These are phyloP conservation scores for Macropis europaea DNA, from an alignment of 2,888 invertebrate species.

Conservation along the genomic window DNA sequence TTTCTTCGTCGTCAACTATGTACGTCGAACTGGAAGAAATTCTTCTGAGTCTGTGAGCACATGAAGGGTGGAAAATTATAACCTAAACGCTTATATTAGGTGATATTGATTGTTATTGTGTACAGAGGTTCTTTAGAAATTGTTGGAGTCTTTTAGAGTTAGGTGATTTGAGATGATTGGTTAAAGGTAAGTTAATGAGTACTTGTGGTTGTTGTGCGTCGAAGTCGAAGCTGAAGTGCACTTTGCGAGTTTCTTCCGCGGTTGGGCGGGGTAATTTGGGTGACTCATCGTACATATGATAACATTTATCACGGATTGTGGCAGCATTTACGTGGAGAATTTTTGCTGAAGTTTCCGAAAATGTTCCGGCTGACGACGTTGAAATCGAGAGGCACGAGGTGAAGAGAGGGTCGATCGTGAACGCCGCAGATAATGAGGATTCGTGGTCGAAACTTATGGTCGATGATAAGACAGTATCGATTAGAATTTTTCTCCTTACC, in stretches of 20 bases:
- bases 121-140: background rate
- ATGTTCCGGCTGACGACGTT: slow-evolving; percentile 13
- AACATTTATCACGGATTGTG: slow-evolving; percentile 47
- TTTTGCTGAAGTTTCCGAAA: slow-evolving; percentile 47
- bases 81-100: background rate
- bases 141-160: no score
- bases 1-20: slow-evolving; percentile 28
- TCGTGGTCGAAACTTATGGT: slow-evolving; percentile 34
- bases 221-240: slow-evolving; percentile 25
- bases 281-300: slow-evolving; percentile 61
- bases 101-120: no score
- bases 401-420: slow-evolving; percentile 34
- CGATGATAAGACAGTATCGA: slow-evolving; percentile 15
- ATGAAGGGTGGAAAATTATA: background rate
- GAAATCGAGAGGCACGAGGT: slow-evolving; percentile 29
- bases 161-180: no score
- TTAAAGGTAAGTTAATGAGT: no score
- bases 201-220: slow-evolving; percentile 61
- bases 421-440: slow-evolving; percentile 43
- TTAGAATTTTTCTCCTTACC: no score
- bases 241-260: slow-evolving; percentile 46
- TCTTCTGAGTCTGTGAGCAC: slow-evolving; percentile 36
- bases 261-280: slow-evolving; percentile 35
- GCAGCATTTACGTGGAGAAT: slow-evolving; percentile 61
- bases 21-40: slow-evolving; percentile 49